A percentile compares a stretch with the other conserved stretches of the same genome.
Evolutionary conservation across 1,140 invertebrate species (phyloP).

Genomic region (Polypedilum vanderplanki): DNA sequence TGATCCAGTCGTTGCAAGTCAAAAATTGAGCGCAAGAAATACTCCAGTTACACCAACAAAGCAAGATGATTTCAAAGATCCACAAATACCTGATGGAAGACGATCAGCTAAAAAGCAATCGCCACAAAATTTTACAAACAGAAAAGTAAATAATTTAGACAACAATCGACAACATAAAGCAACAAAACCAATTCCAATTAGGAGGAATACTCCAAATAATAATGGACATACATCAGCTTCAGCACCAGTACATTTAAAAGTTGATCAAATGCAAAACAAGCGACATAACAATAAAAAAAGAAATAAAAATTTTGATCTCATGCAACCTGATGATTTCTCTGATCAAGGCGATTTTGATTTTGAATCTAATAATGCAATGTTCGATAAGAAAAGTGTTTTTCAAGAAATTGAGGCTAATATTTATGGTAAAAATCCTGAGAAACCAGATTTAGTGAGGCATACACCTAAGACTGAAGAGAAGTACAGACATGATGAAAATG

Average conservation of each 20-base stretch:
- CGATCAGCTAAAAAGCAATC: background rate
- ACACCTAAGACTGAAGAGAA: constrained; percentile 36
- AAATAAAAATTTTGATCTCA: constrained; percentile 56
- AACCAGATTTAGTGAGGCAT: constrained; percentile 58
- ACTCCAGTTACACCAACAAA: background rate
- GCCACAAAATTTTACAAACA: background rate
- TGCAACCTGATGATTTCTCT: constrained; percentile 19
- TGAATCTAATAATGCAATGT: constrained; percentile 85
- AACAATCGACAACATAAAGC: background rate
- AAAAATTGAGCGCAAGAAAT: background rate
- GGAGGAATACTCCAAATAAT: background rate
- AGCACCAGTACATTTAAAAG: constrained; percentile 31
- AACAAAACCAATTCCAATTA: constrained; percentile 5
- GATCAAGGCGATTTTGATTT: constrained; percentile 78
- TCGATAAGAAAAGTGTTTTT: constrained; percentile 76
- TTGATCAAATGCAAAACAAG: constrained; percentile 34
- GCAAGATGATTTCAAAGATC: background rate
- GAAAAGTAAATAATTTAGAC: background rate
- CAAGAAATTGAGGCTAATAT: constrained; percentile 53
- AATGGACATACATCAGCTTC: background rate
- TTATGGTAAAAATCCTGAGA: constrained; percentile 49
- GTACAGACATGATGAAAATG: constrained; percentile 75
- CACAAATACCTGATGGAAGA: background rate
- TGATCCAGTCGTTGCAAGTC: constrained; percentile 31
- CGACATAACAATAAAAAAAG: constrained; percentile 46